phyloP scores from a whole-genome alignment of 30 jellyfish, hydroid and myxozoan species.

The Cassiopea xamachana region DNA sequence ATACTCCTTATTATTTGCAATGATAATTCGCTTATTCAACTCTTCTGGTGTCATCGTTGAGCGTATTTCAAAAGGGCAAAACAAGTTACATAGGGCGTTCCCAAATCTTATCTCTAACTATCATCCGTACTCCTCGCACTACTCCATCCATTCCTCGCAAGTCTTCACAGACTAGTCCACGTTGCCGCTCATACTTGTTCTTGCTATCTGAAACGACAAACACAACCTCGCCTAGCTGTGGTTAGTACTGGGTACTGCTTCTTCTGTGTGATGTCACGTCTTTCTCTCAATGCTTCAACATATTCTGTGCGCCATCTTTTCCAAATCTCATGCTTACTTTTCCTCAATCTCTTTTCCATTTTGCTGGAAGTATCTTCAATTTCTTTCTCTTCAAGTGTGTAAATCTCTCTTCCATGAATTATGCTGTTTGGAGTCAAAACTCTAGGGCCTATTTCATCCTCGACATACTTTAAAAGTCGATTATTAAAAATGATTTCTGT shows the following conservation, averaged over 20 bases:
- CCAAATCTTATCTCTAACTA: slow-evolving; percentile 46
- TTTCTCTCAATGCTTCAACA: slow-evolving; percentile 52
- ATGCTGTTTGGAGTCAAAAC: slow-evolving; percentile 59
- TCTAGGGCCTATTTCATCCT: slow-evolving; percentile 61
- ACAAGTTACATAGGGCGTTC: slow-evolving; percentile 61
- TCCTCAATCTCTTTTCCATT: slow-evolving; percentile 41
- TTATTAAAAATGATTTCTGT: slow-evolving; percentile 44
- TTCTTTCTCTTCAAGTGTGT: slow-evolving; percentile 25
- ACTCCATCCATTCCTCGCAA: slow-evolving; percentile 63
- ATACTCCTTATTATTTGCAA: slow-evolving; percentile 20
- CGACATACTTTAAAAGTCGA: slow-evolving; percentile 64
- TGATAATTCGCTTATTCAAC: slow-evolving; percentile 31
- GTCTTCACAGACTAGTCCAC: slow-evolving; percentile 66
- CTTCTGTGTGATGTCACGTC: slow-evolving; percentile 60
- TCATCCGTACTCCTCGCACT: slow-evolving; percentile 60
- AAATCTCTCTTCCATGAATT: slow-evolving; percentile 56
- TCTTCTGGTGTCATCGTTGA: slow-evolving; percentile 43
- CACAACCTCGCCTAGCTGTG: slow-evolving; percentile 59
- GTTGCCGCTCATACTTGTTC: slow-evolving; percentile 61
- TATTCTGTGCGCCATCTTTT: slow-evolving; percentile 57
- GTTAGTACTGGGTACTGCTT: slow-evolving; percentile 18
- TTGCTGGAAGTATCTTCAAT: slow-evolving; percentile 26
- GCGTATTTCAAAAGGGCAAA: slow-evolving; percentile 48
- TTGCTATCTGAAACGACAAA: slow-evolving; percentile 52
- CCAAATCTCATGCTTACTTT: slow-evolving; percentile 48